These are phyloP conservation scores for Lipophrys pholis DNA, from an alignment of 2,113 vertebrate species.

Conservation along the genomic window DNA sequence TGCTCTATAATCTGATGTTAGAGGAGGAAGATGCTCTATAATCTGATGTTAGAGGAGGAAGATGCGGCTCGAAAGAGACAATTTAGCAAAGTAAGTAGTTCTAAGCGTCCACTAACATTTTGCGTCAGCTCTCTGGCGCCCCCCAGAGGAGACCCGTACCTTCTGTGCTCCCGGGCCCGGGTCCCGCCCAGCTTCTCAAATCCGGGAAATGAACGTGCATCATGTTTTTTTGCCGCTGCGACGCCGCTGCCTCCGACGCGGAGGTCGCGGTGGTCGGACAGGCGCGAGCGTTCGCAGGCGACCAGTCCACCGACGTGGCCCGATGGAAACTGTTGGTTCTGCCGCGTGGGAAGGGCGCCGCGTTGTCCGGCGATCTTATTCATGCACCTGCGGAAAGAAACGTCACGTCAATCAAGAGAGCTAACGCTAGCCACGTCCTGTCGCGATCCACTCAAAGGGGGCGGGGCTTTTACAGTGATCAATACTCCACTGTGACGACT, in stretches of 20 bases:
- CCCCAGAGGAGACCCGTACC: background rate
- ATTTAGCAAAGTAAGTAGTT: too few relatives aligned
- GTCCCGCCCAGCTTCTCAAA: constrained; percentile 32
- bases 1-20: too few relatives aligned
- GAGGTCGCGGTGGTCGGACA: constrained; percentile 13
- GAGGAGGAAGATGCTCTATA: too few relatives aligned
- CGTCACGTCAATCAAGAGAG: too few relatives aligned
- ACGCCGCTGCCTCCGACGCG: background rate
- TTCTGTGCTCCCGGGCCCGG: constrained; percentile 45
- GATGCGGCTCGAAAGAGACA: too few relatives aligned
- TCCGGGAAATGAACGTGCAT: constrained; percentile 55
- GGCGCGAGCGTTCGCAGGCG: constrained; percentile 26
- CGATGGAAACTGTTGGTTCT: constrained; percentile 71
- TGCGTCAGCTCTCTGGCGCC: too few relatives aligned
- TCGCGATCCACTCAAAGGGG: too few relatives aligned
- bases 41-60: too few relatives aligned
- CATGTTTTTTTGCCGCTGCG: constrained; percentile 29
- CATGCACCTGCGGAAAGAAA: constrained; percentile 73
- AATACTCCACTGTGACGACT: background rate
- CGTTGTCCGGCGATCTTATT: constrained; percentile 81
- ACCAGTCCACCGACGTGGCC: constrained; percentile 22
- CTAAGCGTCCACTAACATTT: background rate
- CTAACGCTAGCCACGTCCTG: too few relatives aligned
- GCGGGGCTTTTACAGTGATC: background rate
- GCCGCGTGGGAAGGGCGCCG: constrained; percentile 73